Evolutionary conservation across 2,888 invertebrate species (phyloP).

Genomic region (Chaetoderma sp.): DNA sequence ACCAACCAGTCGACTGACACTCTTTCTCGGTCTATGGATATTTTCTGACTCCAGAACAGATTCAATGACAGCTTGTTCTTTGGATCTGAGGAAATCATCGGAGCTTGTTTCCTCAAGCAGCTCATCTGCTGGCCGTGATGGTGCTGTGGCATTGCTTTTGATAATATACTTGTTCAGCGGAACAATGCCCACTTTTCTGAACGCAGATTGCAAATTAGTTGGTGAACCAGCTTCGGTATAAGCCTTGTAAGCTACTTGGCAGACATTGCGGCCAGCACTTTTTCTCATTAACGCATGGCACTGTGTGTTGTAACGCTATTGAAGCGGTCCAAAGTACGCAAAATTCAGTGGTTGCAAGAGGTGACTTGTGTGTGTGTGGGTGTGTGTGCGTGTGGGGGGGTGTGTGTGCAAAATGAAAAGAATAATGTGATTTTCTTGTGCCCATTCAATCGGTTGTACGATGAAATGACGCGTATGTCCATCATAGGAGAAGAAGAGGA

Average conservation of each 20-base stretch:
- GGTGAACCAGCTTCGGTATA: no score
- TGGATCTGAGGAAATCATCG: no score
- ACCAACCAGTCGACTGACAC: constrained; percentile 6
- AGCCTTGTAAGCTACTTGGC: no score
- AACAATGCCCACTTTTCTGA: no score
- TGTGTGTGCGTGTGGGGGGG: no score
- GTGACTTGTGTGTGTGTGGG: no score
- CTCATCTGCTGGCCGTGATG: no score
- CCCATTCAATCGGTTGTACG: constrained; percentile 40
- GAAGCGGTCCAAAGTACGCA: constrained; percentile 37
- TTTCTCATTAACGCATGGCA: constrained; percentile 22
- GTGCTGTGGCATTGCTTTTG: no score
- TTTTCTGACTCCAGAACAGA: not conserved
- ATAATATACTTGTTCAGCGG: no score
- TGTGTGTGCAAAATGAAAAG: constrained; percentile 41
- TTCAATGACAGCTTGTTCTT: no score
- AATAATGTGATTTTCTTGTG: constrained; percentile 38
- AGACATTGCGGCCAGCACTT: constrained; percentile 11
- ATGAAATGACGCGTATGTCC: constrained; percentile 38
- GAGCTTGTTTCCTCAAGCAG: no score
- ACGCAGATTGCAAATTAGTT: no score
- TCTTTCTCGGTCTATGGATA: constrained; percentile 2
- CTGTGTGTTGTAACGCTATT: constrained; percentile 22
- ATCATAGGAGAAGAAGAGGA: constrained; percentile 38
- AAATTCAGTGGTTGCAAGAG: constrained; percentile 28